phyloP scores from a whole-genome alignment of 2,888 invertebrate genomes.

The Brachyptera putata region DNA sequence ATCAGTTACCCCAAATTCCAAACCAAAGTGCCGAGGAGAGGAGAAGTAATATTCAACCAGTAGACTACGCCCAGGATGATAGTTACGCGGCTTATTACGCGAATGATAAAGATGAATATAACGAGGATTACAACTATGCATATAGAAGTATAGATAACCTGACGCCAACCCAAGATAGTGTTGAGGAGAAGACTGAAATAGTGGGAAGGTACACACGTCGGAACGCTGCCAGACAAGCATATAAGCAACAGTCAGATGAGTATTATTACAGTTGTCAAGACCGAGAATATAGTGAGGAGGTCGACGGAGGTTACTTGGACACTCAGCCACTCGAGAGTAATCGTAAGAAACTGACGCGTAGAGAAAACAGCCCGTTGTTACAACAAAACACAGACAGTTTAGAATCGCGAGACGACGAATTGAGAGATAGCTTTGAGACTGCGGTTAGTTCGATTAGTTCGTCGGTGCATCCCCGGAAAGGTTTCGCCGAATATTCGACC shows the following conservation, averaged over 20 bases:
- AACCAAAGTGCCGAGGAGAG: constrained; percentile 36
- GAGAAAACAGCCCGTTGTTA: constrained; percentile 42
- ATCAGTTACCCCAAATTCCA: constrained; percentile 52
- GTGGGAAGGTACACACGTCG: neutral
- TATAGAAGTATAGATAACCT: constrained; percentile 65
- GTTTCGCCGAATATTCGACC: constrained; percentile 34
- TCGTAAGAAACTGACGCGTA: constrained; percentile 40
- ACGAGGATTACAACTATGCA: constrained; percentile 67
- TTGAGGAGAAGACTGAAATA: constrained; percentile 1
- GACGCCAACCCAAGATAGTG: constrained; percentile 39
- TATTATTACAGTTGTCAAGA: constrained; percentile 38
- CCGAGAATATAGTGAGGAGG: constrained; percentile 36
- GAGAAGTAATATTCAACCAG: constrained; percentile 10
- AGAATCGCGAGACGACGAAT: constrained; percentile 53
- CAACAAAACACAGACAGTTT: constrained; percentile 52
- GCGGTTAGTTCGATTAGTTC: constrained; percentile 49
- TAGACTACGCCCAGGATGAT: constrained; percentile 25
- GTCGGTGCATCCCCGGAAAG: constrained; percentile 43
- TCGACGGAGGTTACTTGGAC: constrained; percentile 35
- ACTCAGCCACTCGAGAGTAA: constrained; percentile 33
- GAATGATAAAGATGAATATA: constrained; percentile 46
- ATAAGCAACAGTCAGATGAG: constrained; percentile 35
- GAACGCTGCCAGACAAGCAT: constrained; percentile 28
- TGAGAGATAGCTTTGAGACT: constrained; percentile 54
- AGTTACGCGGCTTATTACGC: constrained; percentile 19